Base-by-base conservation (phyloP, 2,888 invertebrate genomes). In the Tipula unca region DNA sequence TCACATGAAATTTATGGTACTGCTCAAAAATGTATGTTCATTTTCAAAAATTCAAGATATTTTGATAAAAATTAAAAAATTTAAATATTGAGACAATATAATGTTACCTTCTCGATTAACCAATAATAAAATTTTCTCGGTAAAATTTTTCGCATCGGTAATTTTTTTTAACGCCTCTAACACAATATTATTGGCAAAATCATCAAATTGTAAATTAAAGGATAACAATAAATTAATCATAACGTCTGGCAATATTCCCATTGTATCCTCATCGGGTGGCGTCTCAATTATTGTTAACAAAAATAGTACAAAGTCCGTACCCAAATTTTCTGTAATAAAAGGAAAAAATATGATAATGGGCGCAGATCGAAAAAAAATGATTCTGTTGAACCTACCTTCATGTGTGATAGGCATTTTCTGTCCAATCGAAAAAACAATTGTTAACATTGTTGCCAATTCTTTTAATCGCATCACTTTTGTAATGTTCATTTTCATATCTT, bases 351-450 rank as follows among this genome's bases (percentile, higher is more conserved):
- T 6, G 3, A 32, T n/a, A 85, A n/a, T n/a, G n/a, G n/a, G n/a
- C n/a, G n/a, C n/a, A 25, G 69, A 69, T 82, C 14, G 14, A 29
- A 14, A 13, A 29, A 29, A 32, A 0, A 6, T 2, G 32, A 32
- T 32, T 3, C 32, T 8, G 29, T 4, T 29, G 29, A 29, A 13
- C n/a, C 29, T 91, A 97, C 97, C 96, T 90, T 96, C 95, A 91
- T 98, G 96, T 85, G 96, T 96, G 85, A 97, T 93, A 1, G 98
- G 98, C 92, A 98, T 94, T 84, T 94, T 94, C 89, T 98, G 97
- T 0, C 96, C 98, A 93, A 96, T 96, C 85, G 96, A 97, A 90
- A 98, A 94, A 85, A 98, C 94, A 93, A 97, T 96, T 85, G 96
- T 96, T 86, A 98, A 91, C 87, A 98, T 93, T 87, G 96, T 92